Conservation (phyloP, 2,113 vertebrate species). For the Tympanuchus pallidicinctus region DNA sequence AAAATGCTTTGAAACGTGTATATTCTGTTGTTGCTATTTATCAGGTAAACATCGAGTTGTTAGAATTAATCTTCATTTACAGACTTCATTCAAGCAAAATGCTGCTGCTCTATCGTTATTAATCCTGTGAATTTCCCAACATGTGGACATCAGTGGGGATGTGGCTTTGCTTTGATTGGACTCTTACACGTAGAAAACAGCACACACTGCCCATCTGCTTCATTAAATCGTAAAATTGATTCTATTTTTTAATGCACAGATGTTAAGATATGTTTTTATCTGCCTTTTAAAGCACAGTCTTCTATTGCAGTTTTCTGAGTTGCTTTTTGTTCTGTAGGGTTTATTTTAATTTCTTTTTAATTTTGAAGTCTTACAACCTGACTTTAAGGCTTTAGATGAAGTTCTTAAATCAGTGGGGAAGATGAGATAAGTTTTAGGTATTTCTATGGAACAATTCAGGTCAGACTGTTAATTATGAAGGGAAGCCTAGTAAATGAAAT, state of each 20-base stretch:
- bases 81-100: slow-evolving; percentile 35
- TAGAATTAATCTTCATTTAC: slow-evolving; percentile 69
- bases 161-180: slow-evolving; percentile 18
- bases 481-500: slow-evolving; percentile 49
- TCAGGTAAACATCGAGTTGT: slow-evolving; percentile 47
- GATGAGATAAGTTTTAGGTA: slow-evolving; percentile 22
- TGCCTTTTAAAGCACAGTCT: slow-evolving; percentile 5
- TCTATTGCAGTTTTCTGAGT: background rate
- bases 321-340: background rate
- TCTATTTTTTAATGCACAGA: slow-evolving; percentile 4
- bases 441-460: slow-evolving; percentile 29
- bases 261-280: slow-evolving; percentile 2
- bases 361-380: slow-evolving; percentile 15
- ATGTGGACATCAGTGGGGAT: background rate
- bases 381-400: slow-evolving; percentile 28
- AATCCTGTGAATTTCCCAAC: slow-evolving; percentile 29
- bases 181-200: background rate
- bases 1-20: slow-evolving; percentile 1
- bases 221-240: background rate
- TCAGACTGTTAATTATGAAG: slow-evolving; percentile 43
- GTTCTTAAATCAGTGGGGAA: slow-evolving; percentile 16
- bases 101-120: background rate
- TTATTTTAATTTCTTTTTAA: slow-evolving; percentile 23
- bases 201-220: slow-evolving; percentile 23
- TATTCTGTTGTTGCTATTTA: slow-evolving; percentile 32